A percentile compares a stretch with the other conserved stretches of the same genome.
Conservation (phyloP, 1,140 invertebrate genomes). For the Meloidogyne exigua region DNA sequence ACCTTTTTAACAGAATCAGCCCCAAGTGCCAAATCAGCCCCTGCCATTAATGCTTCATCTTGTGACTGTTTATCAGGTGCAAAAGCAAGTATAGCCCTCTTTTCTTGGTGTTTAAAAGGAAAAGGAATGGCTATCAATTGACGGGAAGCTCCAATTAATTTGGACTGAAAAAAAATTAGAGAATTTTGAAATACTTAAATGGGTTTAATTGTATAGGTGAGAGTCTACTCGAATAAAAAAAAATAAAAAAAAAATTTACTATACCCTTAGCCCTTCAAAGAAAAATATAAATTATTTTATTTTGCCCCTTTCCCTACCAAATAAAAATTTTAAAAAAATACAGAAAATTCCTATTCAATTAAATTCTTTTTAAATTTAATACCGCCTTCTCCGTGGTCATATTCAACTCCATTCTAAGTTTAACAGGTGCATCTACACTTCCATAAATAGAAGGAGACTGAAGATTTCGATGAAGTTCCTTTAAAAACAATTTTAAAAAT, state of each 20-base stretch:
- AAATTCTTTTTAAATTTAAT: not conserved
- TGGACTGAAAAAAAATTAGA: constrained; percentile 47
- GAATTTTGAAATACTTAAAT: too few relatives aligned
- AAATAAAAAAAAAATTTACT: constrained; percentile 13
- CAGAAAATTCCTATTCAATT: too few relatives aligned
- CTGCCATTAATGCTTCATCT: constrained; percentile 51
- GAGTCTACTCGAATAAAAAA: too few relatives aligned
- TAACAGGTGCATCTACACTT: constrained; percentile 53
- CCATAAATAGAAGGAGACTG: constrained; percentile 61
- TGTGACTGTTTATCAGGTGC: constrained; percentile 45
- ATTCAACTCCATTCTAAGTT: constrained; percentile 57
- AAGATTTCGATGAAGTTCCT: constrained; percentile 41
- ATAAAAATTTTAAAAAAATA: too few relatives aligned
- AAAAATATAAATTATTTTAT: too few relatives aligned
- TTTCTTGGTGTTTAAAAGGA: constrained; percentile 59
- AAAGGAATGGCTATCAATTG: constrained; percentile 57
- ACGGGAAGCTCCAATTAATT: constrained; percentile 54
- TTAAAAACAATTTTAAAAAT: constrained; percentile 28
- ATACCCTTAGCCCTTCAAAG: too few relatives aligned
- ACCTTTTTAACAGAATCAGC: constrained; percentile 60
- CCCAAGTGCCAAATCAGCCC: constrained; percentile 60
- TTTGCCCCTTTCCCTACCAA: too few relatives aligned
- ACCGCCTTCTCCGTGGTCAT: constrained; percentile 60
- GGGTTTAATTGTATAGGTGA: not conserved
- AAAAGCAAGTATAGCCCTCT: constrained; percentile 60